These are phyloP conservation scores for Menidia menidia DNA, from an alignment of 2,797 vertebrate genomes.

Conservation along the genomic window DNA sequence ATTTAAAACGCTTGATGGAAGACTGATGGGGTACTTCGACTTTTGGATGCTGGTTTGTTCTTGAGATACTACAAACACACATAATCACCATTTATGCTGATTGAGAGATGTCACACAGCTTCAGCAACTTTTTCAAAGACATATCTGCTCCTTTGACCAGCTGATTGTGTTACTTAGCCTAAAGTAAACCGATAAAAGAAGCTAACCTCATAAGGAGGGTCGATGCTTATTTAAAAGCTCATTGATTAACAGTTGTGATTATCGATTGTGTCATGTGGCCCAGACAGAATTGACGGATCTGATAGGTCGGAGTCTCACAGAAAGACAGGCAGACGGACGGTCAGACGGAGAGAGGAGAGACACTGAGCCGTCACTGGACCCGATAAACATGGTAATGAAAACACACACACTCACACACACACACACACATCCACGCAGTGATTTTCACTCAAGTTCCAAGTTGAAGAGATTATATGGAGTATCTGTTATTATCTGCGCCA, in stretches of 20 bases:
- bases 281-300: constrained; percentile 78
- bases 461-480: constrained; percentile 68
- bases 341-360: constrained; percentile 1
- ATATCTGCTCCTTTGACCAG: constrained; percentile 48
- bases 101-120: not conserved
- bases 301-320: constrained; percentile 57
- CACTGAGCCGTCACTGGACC: not conserved
- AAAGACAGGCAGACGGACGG: constrained; percentile 29
- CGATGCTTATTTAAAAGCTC: constrained; percentile 86
- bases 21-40: not conserved
- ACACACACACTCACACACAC: constrained; percentile 8
- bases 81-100: not conserved
- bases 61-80: not conserved
- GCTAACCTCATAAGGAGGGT: constrained; percentile 80
- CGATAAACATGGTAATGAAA: constrained; percentile 10
- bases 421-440: constrained; percentile 1
- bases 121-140: constrained; percentile 24
- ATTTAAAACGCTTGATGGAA: not conserved
- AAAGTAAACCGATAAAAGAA: constrained; percentile 80
- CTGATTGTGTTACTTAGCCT: constrained; percentile 73
- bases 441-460: constrained; percentile 52
- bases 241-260: constrained; percentile 89
- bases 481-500: constrained; percentile 70
- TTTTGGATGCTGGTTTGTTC: not conserved
- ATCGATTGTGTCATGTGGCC: constrained; percentile 81